Evolutionary conservation across 2,797 vertebrate genomes (phyloP), one percentile per base, ranked within the genome.

Genomic region (Triplophysa yarkandensis): DNA sequence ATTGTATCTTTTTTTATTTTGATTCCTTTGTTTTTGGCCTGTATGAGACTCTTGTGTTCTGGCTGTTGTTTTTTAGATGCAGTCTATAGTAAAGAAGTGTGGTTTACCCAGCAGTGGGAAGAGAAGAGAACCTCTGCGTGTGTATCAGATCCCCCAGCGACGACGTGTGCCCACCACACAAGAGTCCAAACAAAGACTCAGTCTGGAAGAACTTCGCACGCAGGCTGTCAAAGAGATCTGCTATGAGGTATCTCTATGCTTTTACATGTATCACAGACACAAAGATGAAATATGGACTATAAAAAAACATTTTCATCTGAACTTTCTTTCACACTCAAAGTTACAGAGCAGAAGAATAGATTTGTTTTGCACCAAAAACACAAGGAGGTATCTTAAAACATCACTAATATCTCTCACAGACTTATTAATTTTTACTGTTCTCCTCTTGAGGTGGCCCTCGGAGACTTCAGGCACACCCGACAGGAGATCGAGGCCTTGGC

Each of bases 401-500:
- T n/a, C n/a, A n/a, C n/a, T n/a, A n/a, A n/a, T n/a, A n/a, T n/a
- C n/a, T n/a, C n/a, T n/a, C n/a, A n/a, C n/a, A n/a, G n/a, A n/a
- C n/a, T n/a, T n/a, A n/a, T n/a, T n/a, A n/a, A 32, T 17, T 7
- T 23, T 28, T 3, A 28, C 52, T 23, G 2, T 19, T 9, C 4
- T 39, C 13, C 43, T 43, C 27, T 43, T 32, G 17, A 82, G 81
- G 80, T 81, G 72, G 82, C 80, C 2, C 91, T 95, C 83, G 94
- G 94, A 44, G 94, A 95, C 77, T 95, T 95, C 79, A 91, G 92
- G 52, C 94, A 95, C 72, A 92, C 88, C 50, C 91, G 94, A 43
- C 94, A 94, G 87, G 94, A 95, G 86, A 95, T 95, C 16, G 94
- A 95, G 87, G 93, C 94, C 61, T 83, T 95, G 85, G 93, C 94